These are phyloP conservation scores for Eumaeus atala DNA, from an alignment of 1,140 invertebrate species.

Conservation along the genomic window DNA sequence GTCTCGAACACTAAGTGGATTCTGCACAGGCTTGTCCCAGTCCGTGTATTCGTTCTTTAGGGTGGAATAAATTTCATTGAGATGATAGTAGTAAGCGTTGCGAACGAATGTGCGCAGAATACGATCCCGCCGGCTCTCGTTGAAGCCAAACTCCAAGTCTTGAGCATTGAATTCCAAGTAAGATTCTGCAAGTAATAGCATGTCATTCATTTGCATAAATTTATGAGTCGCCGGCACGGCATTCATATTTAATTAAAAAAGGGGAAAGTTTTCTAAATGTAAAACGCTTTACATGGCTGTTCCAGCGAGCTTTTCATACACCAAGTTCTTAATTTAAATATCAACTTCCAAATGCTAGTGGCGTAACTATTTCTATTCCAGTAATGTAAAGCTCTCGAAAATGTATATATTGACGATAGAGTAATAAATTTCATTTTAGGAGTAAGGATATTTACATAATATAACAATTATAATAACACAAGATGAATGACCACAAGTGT, in stretches of 20 bases:
- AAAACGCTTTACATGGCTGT: conserved; percentile 14
- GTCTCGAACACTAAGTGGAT: conserved; percentile 85
- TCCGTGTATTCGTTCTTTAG: conserved; percentile 95
- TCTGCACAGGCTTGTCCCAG: conserved; percentile 86
- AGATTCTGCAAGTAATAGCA: conserved; percentile 76
- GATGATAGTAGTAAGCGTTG: conserved; percentile 91
- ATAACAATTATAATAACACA: no score
- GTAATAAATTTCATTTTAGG: no score
- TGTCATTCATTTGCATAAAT: conserved; percentile 60
- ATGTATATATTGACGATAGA: no score
- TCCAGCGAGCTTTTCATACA: conserved; percentile 1
- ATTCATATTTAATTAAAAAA: conserved; percentile 46
- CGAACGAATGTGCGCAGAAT: conserved; percentile 91
- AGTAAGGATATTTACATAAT: no score
- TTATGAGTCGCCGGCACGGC: conserved; percentile 35
- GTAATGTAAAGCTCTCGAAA: not conserved
- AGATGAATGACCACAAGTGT: no score
- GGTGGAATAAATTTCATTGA: conserved; percentile 93
- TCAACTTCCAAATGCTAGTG: conserved; percentile 5
- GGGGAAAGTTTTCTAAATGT: conserved; percentile 23
- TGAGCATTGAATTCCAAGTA: conserved; percentile 85
- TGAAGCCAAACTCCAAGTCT: conserved; percentile 88
- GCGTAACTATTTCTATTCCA: conserved; percentile 3
- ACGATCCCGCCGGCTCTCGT: conserved; percentile 87
- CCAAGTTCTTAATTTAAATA: conserved; percentile 9